Evolutionary conservation across 2,113 vertebrate genomes (phyloP).

Genomic region (Campylomormyrus tamandua): DNA sequence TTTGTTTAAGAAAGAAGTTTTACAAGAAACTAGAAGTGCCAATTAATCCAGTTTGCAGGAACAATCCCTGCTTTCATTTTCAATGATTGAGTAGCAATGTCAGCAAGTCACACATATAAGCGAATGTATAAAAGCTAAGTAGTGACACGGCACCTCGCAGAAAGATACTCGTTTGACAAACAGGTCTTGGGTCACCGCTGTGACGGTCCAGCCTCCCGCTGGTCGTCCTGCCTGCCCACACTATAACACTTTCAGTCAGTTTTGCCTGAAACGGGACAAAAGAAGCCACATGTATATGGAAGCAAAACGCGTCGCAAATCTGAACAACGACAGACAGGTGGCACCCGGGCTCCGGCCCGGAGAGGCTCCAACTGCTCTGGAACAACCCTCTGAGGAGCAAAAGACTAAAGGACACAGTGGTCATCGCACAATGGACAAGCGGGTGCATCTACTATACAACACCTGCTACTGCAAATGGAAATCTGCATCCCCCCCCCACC

Average conservation of each 20-base stretch:
- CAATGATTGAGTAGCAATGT: conserved; percentile 32
- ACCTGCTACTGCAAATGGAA: background rate
- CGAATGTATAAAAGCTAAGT: conserved; percentile 22
- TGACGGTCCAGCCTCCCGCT: background rate
- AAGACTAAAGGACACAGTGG: background rate
- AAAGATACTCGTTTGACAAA: conserved; percentile 13
- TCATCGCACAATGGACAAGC: background rate
- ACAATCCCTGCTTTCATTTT: conserved; percentile 27
- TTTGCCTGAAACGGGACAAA: background rate
- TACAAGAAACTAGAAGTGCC: conserved; percentile 33
- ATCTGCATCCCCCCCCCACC: background rate
- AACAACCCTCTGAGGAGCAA: background rate
- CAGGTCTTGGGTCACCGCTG: background rate
- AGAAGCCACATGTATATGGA: background rate
- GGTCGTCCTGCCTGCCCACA: background rate
- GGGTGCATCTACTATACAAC: background rate
- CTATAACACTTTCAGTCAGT: background rate
- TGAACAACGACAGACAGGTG: background rate
- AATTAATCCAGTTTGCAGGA: conserved; percentile 42
- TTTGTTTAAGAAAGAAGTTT: conserved; percentile 46
- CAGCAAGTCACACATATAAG: conserved; percentile 39
- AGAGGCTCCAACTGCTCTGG: background rate
- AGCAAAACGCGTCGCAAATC: background rate
- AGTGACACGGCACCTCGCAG: conserved; percentile 1
- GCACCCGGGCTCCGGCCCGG: background rate